Base-by-base conservation (phyloP, 2,113 vertebrate genomes). In the Heteronetta atricapilla region DNA sequence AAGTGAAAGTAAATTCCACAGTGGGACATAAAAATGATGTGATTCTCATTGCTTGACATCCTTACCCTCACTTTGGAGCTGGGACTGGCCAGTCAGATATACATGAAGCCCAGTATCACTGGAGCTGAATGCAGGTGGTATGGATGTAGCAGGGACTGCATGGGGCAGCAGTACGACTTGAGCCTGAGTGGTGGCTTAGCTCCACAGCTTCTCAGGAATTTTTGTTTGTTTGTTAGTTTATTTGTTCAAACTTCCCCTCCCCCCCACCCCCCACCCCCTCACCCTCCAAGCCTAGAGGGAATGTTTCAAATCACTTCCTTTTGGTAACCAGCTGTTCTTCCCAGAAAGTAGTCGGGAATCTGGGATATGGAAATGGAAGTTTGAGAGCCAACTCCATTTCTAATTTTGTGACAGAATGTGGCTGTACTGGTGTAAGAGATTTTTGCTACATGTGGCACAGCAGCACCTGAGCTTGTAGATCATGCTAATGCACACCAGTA, bases 221-320 rank as follows among this genome's bases (percentile, higher is more conserved):
- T 66, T 80, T 46, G 11, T 40, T 44, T 81, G 17, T 46, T 46
- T 40, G 11, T 40, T 75, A 83, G 7, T 36, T 64, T 80, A 38
- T 74, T 72, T 40, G 26, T 40, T 78, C 16, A 36, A 22, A 64
- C 53, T 52, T 5, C 8, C 34, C 15, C 42, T 52, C 5, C 8
- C 34, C 15, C 42, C 6, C 12, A 6, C 66, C n/a, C n/a, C n/a
- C n/a, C n/a, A n/a, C n/a, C n/a, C n/a, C n/a, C n/a, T n/a, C n/a
- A n/a, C n/a, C n/a, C n/a, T n/a, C n/a, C n/a, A n/a, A 77, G 26
- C 29, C 56, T 70, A 62, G 40, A 74, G 86, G 21, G 22, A 83
- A 88, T 67, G 46, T 85, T 95, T 96, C 56, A n/a, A n/a, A n/a
- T 82, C 48, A n/a, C 52, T 94, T 88, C 60, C n/a, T 86, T 26